Evolutionary conservation across 2,113 vertebrate species (phyloP).

Genomic region (Tachuris rubrigastra): DNA sequence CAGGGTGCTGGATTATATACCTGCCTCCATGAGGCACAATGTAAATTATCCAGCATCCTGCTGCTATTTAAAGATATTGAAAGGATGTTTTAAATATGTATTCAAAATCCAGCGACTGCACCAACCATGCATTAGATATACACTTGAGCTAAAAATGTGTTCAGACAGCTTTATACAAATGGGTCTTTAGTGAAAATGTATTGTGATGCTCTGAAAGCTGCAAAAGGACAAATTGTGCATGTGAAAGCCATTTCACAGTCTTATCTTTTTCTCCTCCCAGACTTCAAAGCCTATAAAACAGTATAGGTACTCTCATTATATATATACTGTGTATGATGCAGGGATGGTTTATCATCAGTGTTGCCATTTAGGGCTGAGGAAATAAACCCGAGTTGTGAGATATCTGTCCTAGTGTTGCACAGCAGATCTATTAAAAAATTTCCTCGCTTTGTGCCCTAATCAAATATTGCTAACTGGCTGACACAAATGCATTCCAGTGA

Average conservation of each 20-base stretch:
- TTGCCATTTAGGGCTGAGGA: background rate
- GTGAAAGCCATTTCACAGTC: background rate
- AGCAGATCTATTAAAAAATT: background rate
- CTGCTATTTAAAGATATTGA: background rate
- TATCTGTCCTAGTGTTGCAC: background rate
- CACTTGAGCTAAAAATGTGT: background rate
- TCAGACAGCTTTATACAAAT: background rate
- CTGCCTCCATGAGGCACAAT: background rate
- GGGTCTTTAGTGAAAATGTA: background rate
- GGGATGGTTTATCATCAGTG: background rate
- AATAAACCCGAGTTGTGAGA: background rate
- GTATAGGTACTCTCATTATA: background rate
- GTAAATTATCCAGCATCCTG: background rate
- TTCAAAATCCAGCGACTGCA: background rate
- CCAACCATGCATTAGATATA: background rate
- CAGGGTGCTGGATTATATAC: background rate
- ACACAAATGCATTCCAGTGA: background rate
- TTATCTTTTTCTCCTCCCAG: background rate
- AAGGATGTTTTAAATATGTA: constrained; percentile 22
- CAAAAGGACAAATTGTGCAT: background rate
- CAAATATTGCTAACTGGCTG: background rate
- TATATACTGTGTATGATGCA: background rate
- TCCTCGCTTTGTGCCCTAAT: background rate
- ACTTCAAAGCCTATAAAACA: background rate
- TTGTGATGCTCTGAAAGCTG: background rate